A percentile compares a stretch with the other conserved stretches of the same genome.
Evolutionary conservation across 2,113 vertebrate genomes (phyloP).

Genomic region (Megaceryle maxima): DNA sequence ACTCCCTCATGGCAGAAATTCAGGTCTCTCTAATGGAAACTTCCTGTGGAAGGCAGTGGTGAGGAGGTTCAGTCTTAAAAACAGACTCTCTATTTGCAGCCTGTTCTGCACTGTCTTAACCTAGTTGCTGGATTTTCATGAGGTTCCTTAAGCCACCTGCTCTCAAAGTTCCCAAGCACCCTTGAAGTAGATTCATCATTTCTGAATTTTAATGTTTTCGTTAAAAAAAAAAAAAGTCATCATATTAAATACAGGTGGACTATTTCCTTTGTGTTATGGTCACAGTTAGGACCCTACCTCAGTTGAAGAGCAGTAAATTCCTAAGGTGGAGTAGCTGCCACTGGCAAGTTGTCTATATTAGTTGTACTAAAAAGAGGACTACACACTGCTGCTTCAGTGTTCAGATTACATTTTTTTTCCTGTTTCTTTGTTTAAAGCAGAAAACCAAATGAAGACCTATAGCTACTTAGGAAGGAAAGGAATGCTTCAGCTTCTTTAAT

Average conservation of each 20-base stretch:
- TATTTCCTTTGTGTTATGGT: background rate
- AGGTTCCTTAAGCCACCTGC: background rate
- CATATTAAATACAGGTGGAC: background rate
- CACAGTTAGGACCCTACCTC: background rate
- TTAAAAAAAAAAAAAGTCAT: background rate
- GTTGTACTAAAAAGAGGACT: background rate
- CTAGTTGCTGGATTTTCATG: background rate
- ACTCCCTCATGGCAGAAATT: background rate
- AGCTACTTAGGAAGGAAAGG: background rate
- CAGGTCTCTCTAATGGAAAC: background rate
- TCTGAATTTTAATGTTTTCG: background rate
- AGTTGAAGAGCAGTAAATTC: background rate
- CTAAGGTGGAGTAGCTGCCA: background rate
- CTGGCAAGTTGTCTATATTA: background rate
- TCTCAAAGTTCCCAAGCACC: background rate
- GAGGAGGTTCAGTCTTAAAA: background rate
- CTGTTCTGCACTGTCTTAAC: background rate
- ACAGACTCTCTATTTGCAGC: background rate
- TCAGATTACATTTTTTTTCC: background rate
- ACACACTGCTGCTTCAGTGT: background rate
- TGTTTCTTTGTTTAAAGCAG: background rate
- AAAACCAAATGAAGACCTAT: background rate
- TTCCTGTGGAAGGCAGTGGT: background rate
- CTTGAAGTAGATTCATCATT: background rate
- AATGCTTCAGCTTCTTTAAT: background rate